phyloP scores from a whole-genome alignment of 2,888 invertebrate genomes.

The Molorchus minor region DNA sequence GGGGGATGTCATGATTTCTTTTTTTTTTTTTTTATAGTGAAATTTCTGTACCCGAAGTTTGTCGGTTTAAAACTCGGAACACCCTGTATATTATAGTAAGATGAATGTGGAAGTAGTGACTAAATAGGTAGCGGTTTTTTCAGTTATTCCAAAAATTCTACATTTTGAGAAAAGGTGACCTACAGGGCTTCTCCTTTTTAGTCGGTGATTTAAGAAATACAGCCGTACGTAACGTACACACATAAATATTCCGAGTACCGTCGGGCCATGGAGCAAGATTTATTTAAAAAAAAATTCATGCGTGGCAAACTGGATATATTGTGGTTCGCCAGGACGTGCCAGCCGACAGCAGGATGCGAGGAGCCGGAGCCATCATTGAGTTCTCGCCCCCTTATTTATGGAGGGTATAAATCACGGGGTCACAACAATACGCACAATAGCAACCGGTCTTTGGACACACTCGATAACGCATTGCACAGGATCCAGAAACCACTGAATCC shows the following conservation, averaged over 20 bases:
- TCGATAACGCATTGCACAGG: slow-evolving; percentile 48
- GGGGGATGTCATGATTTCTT: no score
- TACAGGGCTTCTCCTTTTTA: no score
- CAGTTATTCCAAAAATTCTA: no score
- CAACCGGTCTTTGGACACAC: slow-evolving; percentile 49
- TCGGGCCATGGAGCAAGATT: slow-evolving; percentile 8
- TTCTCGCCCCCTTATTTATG: slow-evolving; percentile 55
- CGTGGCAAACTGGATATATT: slow-evolving; percentile 12
- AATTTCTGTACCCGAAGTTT: no score
- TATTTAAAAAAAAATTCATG: slow-evolving; percentile 20
- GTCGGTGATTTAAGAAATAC: no score
- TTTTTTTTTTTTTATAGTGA: no score
- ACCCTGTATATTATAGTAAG: no score
- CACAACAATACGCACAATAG: slow-evolving; percentile 56
- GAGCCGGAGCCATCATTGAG: slow-evolving; percentile 51
- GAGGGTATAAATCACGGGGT: slow-evolving; percentile 51
- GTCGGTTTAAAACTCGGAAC: no score
- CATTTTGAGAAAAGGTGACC: no score
- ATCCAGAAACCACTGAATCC: slow-evolving; percentile 19
- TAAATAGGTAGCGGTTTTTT: no score
- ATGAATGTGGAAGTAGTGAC: no score
- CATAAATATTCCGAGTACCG: not conserved
- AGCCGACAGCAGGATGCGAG: slow-evolving; percentile 33
- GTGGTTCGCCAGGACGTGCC: slow-evolving; percentile 13
- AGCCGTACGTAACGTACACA: slow-evolving; percentile 7